Evolutionary conservation across 2,113 vertebrate species (phyloP).

Genomic region (Mirounga angustirostris): DNA sequence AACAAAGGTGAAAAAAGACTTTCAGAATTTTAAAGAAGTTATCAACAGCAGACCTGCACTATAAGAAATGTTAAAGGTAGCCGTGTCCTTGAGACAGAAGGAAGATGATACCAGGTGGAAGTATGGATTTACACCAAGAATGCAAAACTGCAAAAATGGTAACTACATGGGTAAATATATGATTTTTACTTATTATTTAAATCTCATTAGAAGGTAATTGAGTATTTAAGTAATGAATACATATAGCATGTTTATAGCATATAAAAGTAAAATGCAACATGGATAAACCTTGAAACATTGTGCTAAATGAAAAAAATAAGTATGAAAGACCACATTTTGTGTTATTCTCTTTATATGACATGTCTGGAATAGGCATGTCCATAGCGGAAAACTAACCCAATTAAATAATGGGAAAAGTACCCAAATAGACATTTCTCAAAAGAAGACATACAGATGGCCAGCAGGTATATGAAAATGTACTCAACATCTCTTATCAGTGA

Average conservation of each 20-base stretch:
- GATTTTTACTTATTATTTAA: constrained; percentile 19
- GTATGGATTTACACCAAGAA: not conserved
- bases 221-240: not conserved
- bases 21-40: not conserved
- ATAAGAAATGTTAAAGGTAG: not conserved
- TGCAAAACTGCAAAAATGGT: not conserved
- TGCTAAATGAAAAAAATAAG: not conserved
- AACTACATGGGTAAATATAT: not conserved
- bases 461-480: not conserved
- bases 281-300: not conserved
- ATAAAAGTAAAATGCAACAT: not conserved
- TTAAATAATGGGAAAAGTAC: not conserved
- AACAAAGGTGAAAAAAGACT: not conserved
- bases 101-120: not conserved
- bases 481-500: not conserved
- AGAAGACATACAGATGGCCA: not conserved
- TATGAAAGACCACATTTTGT: not conserved
- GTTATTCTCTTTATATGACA: not conserved
- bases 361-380: not conserved
- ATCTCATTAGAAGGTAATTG: not conserved
- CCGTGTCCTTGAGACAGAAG: not conserved
- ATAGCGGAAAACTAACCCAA: not conserved
- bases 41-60: not conserved
- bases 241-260: not conserved
- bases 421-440: not conserved